Base-by-base conservation (phyloP, 2,888 invertebrate species). In the Eulithis testata region DNA sequence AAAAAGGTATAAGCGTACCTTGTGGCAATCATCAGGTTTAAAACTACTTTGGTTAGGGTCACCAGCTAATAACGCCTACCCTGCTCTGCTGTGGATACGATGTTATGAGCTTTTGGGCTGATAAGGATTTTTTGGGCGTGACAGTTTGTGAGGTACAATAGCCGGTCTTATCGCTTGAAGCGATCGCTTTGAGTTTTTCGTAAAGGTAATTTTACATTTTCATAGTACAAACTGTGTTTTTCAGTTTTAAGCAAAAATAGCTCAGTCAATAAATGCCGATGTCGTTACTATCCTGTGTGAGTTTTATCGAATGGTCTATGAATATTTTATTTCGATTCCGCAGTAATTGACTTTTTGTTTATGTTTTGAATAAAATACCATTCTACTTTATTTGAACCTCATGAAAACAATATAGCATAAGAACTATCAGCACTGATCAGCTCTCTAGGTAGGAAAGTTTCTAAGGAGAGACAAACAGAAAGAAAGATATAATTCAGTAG, bases 311-410 rank as follows among this genome's bases (percentile, higher is more conserved):
- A 71, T 59, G 45, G 47, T 36, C 57, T 57, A 64, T 78, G 79
- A 78, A 79, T 80, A 77, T 77, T 80, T 80, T 76, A 79, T 72
- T 69, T 76, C 69, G 69, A 72, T 74, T 76, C 64, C 70, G 69
- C 56, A 66, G 63, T 68, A 73, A 78, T 78, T 75, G 75, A 63
- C 69, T 74, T 79, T 68, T 75, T 73, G 74, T 79, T 77, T 70
- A 68, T 69, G 68, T 68, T 68, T 66, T 27, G 54, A 60, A 55
- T 51, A 11, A 40, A 40, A 40, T 40, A 40, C 9, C 8, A 9
- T 11, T 40, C 40, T 40, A 40, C 40, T 40, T 40, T 40, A 40
- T 40, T 40, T 11, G 40, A 40, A 40, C 40, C 40, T 9, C 40
- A 40, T 11, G 40, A 40, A 11, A 40, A 40, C 40, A 5, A 40